phyloP scores from a whole-genome alignment of 1,140 invertebrate species.

The Hestina assimilis region DNA sequence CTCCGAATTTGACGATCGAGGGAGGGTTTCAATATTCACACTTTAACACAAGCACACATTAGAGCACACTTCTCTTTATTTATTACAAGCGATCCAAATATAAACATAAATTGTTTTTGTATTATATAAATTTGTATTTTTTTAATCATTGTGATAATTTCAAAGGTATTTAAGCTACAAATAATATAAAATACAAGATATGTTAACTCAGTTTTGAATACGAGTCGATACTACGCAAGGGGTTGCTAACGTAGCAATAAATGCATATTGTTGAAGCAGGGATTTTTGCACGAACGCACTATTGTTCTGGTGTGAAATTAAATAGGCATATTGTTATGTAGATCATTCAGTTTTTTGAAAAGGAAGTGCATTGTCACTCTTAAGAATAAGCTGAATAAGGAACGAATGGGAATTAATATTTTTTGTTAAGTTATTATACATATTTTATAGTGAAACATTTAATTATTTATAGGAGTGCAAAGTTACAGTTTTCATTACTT shows the following conservation, averaged over 20 bases:
- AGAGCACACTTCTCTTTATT: no score
- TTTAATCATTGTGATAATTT: background rate
- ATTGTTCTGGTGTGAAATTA: slow-evolving; percentile 44
- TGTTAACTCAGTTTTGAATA: slow-evolving; percentile 6
- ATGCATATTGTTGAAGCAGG: slow-evolving; percentile 46
- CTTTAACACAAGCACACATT: no score
- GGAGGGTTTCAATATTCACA: background rate
- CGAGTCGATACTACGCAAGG: slow-evolving; percentile 36
- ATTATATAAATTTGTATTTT: background rate
- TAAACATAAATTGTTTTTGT: no score
- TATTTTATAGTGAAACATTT: background rate
- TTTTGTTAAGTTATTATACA: background rate
- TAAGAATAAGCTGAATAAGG: slow-evolving; percentile 25
- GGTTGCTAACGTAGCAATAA: slow-evolving; percentile 43
- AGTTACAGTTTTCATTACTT: background rate
- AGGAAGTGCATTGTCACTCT: slow-evolving; percentile 30
- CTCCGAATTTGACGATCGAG: background rate
- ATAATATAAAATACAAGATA: background rate
- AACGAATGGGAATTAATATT: slow-evolving; percentile 8
- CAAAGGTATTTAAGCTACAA: background rate
- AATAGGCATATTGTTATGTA: slow-evolving; percentile 37
- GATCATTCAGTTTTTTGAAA: slow-evolving; percentile 25
- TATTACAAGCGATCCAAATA: no score
- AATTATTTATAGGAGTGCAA: background rate
- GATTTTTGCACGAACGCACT: slow-evolving; percentile 45